Base-by-base conservation (phyloP, 2,888 invertebrate species). In the Nomada goodeniana region DNA sequence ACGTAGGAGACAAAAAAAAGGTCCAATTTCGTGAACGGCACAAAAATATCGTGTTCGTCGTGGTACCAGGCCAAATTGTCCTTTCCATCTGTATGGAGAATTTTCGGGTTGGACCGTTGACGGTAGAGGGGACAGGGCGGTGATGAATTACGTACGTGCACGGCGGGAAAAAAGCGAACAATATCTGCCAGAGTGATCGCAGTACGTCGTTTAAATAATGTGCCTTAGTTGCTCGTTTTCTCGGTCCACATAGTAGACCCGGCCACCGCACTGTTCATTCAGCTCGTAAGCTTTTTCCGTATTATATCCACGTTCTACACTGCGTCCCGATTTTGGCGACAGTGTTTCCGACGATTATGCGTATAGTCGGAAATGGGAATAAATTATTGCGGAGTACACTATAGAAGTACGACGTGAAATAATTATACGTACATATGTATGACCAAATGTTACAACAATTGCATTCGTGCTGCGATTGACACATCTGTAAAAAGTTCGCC, bases 21-120 rank as follows among this genome's bases (percentile, higher is more conserved):
- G 69, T 82, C 82, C 76, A 84, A 74, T 84, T 82, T 76, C 53
- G 78, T 70, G 68, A 75, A 83, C 77, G 81, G 76, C 72, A 76
- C 53, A 73, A 76, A 82, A 82, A 82, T 81, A 82, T 82, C 83
- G 72, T 78, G 53, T 61, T 74, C 52, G 68, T n/a, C 70, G 70
- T 9, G 53, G 52, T 64, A 57, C 70, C 50, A 76, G 74, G 70
- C 70, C 70, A 70, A 80, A 80, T 75, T 77, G 83, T 72, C 18
- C 75, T 67, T 67, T 71, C 83, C 44, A 65, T 77, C 83, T 63
- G 23, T 74, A 76, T 68, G 64, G 68, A 72, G 80, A 72, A 71
- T 61, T 55, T 55, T 64, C 60, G 20, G 23, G 50, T 18, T 50
- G 50, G 36, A n/a, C 11, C 10, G 29, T 9, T 63, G 82, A 57